Percentiles rank a stretch among this genome's conserved stretches.
Evolutionary conservation across 2,113 vertebrate species (phyloP).

Genomic region (Charadrius vociferus): DNA sequence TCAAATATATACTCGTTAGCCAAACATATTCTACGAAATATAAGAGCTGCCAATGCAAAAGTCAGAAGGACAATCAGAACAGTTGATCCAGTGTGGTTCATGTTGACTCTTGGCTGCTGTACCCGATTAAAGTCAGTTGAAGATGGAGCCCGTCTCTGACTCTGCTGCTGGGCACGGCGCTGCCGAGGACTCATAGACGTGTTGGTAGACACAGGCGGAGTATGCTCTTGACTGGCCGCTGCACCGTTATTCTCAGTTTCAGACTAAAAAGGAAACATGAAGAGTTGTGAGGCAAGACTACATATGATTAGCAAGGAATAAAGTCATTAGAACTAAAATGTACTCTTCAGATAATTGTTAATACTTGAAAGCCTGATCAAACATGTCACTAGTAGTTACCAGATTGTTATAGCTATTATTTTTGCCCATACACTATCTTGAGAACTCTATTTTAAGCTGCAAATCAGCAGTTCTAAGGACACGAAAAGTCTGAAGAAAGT

Average conservation of each 20-base stretch:
- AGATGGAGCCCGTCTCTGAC: conserved; percentile 71
- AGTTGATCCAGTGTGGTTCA: conserved; percentile 81
- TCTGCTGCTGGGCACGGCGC: conserved; percentile 86
- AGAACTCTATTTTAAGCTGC: neutral
- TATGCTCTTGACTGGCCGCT: conserved; percentile 34
- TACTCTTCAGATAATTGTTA: neutral
- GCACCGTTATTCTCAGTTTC: conserved; percentile 42
- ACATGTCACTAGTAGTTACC: neutral
- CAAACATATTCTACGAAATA: conserved; percentile 94
- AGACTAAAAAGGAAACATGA: conserved; percentile 38
- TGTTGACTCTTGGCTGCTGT: conserved; percentile 75
- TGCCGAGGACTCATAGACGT: conserved; percentile 87
- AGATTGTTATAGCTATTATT: neutral
- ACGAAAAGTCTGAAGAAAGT: neutral
- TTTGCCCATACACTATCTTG: neutral
- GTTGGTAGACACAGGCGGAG: conserved; percentile 34
- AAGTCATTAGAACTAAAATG: neutral
- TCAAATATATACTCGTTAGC: conserved; percentile 94
- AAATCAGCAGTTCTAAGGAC: neutral
- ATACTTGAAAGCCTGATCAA: neutral
- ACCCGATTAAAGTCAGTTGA: conserved; percentile 76
- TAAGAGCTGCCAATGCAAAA: conserved; percentile 90
- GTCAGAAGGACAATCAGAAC: conserved; percentile 91
- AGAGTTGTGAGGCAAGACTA: neutral
- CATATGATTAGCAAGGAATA: fast-evolving